Evolutionary conservation across 1,140 invertebrate genomes (phyloP).

Genomic region (Asbolus verrucosus): DNA sequence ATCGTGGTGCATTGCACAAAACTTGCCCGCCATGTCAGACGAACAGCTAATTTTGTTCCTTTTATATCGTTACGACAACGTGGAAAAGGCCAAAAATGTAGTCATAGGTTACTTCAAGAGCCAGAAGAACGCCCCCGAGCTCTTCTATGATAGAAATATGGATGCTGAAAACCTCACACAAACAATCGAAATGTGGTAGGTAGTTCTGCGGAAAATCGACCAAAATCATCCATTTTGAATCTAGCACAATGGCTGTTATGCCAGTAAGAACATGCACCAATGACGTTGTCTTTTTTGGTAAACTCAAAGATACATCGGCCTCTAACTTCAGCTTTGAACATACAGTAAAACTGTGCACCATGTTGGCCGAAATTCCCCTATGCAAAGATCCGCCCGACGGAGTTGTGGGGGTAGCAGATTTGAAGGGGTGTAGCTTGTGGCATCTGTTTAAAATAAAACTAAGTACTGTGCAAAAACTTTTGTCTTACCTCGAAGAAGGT

Average conservation of each 20-base stretch:
- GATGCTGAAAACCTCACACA: slow-evolving; percentile 48
- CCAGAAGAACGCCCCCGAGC: slow-evolving; percentile 69
- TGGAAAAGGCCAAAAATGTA: slow-evolving; percentile 69
- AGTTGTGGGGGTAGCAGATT: slow-evolving; percentile 73
- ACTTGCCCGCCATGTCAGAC: slow-evolving; percentile 53
- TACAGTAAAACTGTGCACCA: slow-evolving; percentile 71
- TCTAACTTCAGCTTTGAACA: slow-evolving; percentile 72
- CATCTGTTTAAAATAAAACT: slow-evolving; percentile 69
- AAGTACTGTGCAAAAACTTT: slow-evolving; percentile 62
- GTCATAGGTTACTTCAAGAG: slow-evolving; percentile 71
- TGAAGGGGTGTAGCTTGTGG: slow-evolving; percentile 68
- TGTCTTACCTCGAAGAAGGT: slow-evolving; percentile 67
- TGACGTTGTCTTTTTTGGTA: slow-evolving; percentile 72
- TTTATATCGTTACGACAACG: slow-evolving; percentile 70
- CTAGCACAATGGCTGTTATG: slow-evolving; percentile 60
- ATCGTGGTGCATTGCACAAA: slow-evolving; percentile 51
- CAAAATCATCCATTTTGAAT: not conserved
- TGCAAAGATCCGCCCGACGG: slow-evolving; percentile 61
- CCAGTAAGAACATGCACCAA: slow-evolving; percentile 72
- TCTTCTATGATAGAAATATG: slow-evolving; percentile 69
- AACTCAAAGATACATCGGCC: slow-evolving; percentile 69
- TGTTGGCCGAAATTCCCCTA: slow-evolving; percentile 68
- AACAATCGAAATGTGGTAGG: slow-evolving; percentile 56
- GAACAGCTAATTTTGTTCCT: slow-evolving; percentile 70
- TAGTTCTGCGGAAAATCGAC: slow-evolving; percentile 59